These are phyloP conservation scores for Paracentrotus lividus DNA, from an alignment of 53 echinoderm and acorn worm species.

Conservation along the genomic window DNA sequence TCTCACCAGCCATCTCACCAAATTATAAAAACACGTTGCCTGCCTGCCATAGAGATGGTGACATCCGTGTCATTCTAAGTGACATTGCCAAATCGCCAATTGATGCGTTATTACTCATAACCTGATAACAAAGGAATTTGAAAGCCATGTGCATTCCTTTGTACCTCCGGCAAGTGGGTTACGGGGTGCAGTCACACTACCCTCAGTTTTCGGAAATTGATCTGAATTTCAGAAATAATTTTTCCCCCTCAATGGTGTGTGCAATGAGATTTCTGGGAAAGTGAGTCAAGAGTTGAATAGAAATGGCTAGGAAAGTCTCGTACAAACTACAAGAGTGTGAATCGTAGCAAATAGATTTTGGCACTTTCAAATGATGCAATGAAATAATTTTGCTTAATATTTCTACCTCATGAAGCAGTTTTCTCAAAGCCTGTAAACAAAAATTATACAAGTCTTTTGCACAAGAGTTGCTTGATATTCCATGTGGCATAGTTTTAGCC, in stretches of 20 bases:
- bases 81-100: constrained; percentile 54
- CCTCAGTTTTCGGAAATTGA: neutral
- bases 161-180: neutral
- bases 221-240: neutral
- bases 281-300: too few relatives aligned
- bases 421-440: too few relatives aligned
- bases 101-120: constrained; percentile 69
- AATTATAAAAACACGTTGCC: constrained; percentile 3
- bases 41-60: neutral
- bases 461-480: too few relatives aligned
- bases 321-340: too few relatives aligned
- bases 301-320: too few relatives aligned
- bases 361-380: too few relatives aligned
- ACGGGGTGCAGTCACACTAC: constrained; percentile 42
- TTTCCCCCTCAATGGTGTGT: neutral
- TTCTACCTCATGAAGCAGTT: too few relatives aligned
- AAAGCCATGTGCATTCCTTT: constrained; percentile 30
- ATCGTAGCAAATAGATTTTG: too few relatives aligned
- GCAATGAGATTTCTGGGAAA: too few relatives aligned
- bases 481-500: too few relatives aligned
- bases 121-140: constrained; percentile 52
- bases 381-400: too few relatives aligned
- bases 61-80: constrained; percentile 52
- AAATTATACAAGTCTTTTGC: too few relatives aligned
- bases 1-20: neutral